Evolutionary conservation across 2,888 invertebrate genomes (phyloP), one percentile per base, ranked within the genome.

Genomic region (Nasonovia ribisnigri): DNA sequence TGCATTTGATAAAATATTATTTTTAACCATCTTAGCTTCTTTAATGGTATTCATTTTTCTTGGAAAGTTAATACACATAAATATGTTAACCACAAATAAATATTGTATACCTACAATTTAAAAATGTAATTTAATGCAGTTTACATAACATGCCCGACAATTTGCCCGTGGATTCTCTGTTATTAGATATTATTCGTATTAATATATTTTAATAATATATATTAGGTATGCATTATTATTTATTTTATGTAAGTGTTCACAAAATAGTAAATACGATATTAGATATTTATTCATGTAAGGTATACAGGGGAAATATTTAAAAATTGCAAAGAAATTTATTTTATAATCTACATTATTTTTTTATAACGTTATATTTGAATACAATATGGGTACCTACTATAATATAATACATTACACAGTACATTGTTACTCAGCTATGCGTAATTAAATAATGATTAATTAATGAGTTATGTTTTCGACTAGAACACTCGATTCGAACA

Each of bases 381-480:
- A 26, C 13, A 77, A 36, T 77, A 77, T 16, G 11, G 46, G 11
- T 46, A 46, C 46, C 5, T 77, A 57, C 8, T 26, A 57, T 57
- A 57, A 8, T 54, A 54, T 0, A 36, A 20, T 77, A 42, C 3
- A 77, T 77, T 77, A 77, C 77, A 36, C 36, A 77, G 8, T 5
- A 42, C 20, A 77, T 77, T 77, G 8, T 77, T 77, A 77, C 77
- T 36, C 20, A 77, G 77, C 87, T 51, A 88, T 1, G 46, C 26
- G 51, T 51, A 88, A 88, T 51, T 88, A 88, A 88, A 88, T 51
- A 88, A 36, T 51, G 36, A 36, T 88, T 88, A 88, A 88, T 88
- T 88, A 51, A 51, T 36, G 36, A 88, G 51, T 51, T 48, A 88
- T 88, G 87, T 88, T 88, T 88, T 88, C 24, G 87, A 51, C n/a